Base-by-base conservation (phyloP, 2,888 invertebrate genomes). In the Pelosia muscerda region DNA sequence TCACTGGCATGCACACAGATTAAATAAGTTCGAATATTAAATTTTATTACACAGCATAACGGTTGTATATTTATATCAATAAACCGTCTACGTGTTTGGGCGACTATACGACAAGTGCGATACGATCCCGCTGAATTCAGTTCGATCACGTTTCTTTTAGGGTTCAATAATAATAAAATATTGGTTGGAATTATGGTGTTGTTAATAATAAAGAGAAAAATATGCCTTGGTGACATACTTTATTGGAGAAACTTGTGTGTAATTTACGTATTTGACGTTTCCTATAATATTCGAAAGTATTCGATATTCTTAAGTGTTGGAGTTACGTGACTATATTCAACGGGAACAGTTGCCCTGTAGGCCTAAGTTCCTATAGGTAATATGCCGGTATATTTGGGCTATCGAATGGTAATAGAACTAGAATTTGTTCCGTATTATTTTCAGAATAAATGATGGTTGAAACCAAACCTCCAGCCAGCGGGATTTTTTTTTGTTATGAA, bases 21-120 rank as follows among this genome's bases (percentile, higher is more conserved):
- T 73, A 73, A 76, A 77, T 79, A 69, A 71, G 42, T 38, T 53
- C 56, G 62, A 69, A 62, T 72, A 77, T 78, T 73, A 66, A 69
- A 78, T 69, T 79, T 79, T 69, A 73, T 71, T 70, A 70, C 72
- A 63, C 58, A 49, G 49, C 9, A 25, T 68, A 69, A 73, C 69
- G 67, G 42, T 23, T 25, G 63, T 34, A 38, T 73, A 66, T 78
- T 76, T 75, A 78, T 77, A 73, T 69, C 71, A 72, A 78, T 75
- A 61, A 78, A 75, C 66, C 63, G 60, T 68, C 57, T 69, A 71
- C 69, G 73, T 65, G 74, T 65, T 25, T 57, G 25, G 68, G 53
- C 11, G 57, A 57, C 49, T 63, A 8, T 67, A 64, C 61, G 59
- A 62, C 60, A 65, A 49, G 15, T 55, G 23, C 13, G 54, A n/a